Conservation (phyloP, 2,888 invertebrate species). For the Malacosoma neustria region DNA sequence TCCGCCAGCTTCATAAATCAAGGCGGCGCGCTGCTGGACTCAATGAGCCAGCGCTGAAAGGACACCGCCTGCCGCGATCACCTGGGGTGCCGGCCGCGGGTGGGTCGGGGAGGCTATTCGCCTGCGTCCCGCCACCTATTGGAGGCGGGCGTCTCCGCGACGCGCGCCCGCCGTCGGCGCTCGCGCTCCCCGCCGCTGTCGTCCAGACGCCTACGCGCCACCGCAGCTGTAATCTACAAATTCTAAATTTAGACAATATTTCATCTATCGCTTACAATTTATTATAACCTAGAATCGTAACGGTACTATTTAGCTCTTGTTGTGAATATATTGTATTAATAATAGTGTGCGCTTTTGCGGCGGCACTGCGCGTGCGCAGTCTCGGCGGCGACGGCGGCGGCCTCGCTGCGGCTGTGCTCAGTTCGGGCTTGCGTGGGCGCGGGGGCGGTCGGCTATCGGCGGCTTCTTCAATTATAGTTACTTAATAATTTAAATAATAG, state of each 20-base stretch:
- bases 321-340: conserved; percentile 39
- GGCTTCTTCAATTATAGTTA: conserved; percentile 31
- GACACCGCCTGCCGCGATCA: conserved; percentile 8
- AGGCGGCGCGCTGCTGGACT: neutral
- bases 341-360: conserved; percentile 24
- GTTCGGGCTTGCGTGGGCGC: conserved; percentile 17
- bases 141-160: conserved; percentile 43
- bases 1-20: neutral
- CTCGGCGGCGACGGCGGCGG: conserved; percentile 11
- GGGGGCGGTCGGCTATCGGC: conserved; percentile 13
- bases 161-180: conserved; percentile 34
- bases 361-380: conserved; percentile 17
- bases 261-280: conserved; percentile 60
- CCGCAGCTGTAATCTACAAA: conserved; percentile 44
- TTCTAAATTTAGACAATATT: conserved; percentile 49
- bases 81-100: conserved; percentile 9
- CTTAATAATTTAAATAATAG: conserved; percentile 30
- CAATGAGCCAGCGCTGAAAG: neutral
- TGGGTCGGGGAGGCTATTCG: conserved; percentile 8
- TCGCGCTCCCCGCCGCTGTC: conserved; percentile 14
- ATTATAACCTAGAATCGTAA: conserved; percentile 55
- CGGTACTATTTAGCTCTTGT: conserved; percentile 62
- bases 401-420: conserved; percentile 9
- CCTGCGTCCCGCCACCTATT: conserved; percentile 14
- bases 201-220: conserved; percentile 25